A percentile compares a stretch with the other conserved stretches of the same genome.
Conservation (phyloP, 37 sponge, comb jelly and placozoan genomes). For the Agelas oroides region DNA sequence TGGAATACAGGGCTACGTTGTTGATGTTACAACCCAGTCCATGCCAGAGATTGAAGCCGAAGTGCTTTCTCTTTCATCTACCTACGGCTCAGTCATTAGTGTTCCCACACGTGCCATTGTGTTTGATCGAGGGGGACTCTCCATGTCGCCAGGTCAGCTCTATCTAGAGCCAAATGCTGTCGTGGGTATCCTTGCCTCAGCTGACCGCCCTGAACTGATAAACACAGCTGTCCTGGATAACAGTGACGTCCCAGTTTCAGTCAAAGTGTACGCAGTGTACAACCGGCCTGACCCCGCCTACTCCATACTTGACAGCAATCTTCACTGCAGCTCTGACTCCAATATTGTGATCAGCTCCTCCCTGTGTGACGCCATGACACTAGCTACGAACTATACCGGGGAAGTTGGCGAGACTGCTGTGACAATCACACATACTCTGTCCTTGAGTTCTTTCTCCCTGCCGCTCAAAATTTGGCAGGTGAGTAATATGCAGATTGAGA, state of each 20-base stretch:
- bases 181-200: constrained; percentile 42
- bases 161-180: background rate
- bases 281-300: background rate
- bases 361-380: background rate
- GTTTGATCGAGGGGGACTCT: constrained; percentile 24
- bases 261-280: constrained; percentile 47
- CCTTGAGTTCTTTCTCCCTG: constrained; percentile 13
- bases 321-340: background rate
- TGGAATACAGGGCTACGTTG: constrained; percentile 1
- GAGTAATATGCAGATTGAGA: background rate
- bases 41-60: background rate
- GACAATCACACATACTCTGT: background rate
- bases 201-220: constrained; percentile 38
- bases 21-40: background rate
- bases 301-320: background rate
- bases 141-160: background rate
- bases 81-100: constrained; percentile 19
- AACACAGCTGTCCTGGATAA: constrained; percentile 46
- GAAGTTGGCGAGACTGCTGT: background rate
- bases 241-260: background rate
- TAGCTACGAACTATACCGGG: background rate
- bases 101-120: background rate
- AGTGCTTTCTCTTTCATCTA: background rate
- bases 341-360: background rate
- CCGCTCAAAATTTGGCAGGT: constrained; percentile 58